Conservation (phyloP, 2,888 invertebrate genomes). For the Caenorhabditis wallacei region DNA sequence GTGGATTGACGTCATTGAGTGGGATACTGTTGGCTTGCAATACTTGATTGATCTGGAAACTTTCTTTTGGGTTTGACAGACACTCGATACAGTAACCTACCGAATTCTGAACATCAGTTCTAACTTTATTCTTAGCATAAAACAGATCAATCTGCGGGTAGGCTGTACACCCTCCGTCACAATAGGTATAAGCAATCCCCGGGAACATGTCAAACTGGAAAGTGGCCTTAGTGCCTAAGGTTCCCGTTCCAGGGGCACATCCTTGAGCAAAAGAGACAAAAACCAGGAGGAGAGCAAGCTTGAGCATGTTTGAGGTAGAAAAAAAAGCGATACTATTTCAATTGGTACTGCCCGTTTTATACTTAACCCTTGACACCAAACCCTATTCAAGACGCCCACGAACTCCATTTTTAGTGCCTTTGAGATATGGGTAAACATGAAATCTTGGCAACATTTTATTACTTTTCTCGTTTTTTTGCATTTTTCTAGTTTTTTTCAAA, state of each 20-base stretch:
- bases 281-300: neutral
- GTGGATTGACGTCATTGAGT: slow-evolving; percentile 38
- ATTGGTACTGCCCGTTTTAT: slow-evolving; percentile 3
- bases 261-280: neutral
- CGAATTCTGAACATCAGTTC: slow-evolving; percentile 35
- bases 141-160: slow-evolving; percentile 8
- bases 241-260: slow-evolving; percentile 54
- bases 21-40: slow-evolving; percentile 50
- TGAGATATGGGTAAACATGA: neutral
- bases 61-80: neutral
- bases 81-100: slow-evolving; percentile 29
- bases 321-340: neutral
- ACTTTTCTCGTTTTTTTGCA: neutral
- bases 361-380: slow-evolving; percentile 15
- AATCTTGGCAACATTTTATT: slow-evolving; percentile 24
- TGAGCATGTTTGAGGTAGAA: slow-evolving; percentile 30
- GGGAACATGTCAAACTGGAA: slow-evolving; percentile 31
- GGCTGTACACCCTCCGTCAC: too few species aligned
- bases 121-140: neutral
- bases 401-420: slow-evolving; percentile 7
- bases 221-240: slow-evolving; percentile 22
- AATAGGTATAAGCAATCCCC: slow-evolving; percentile 23
- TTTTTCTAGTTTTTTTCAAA: slow-evolving; percentile 5
- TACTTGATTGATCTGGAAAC: slow-evolving; percentile 47
- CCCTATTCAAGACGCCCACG: neutral